Evolutionary conservation across 2,797 vertebrate species (phyloP), one percentile per base, ranked within the genome.

Genomic region (Esox masquinongy): DNA sequence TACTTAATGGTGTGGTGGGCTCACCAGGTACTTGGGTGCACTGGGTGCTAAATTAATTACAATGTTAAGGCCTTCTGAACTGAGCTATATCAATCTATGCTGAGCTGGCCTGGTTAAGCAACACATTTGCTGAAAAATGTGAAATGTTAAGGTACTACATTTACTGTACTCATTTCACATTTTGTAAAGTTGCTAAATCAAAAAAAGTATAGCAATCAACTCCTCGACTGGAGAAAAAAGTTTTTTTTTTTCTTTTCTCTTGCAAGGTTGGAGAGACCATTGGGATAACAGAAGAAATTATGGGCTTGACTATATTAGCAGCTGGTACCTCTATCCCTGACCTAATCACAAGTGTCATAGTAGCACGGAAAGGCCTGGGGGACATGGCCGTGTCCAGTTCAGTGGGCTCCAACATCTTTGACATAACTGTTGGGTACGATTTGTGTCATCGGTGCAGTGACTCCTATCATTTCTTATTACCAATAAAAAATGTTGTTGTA

Each of bases 1-100:
- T 99, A 99, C 82, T 91, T 99, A 87, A 99, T 99, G 98, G 98
- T 99, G 85, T 99, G 98, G 98, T 99, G 97, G 98, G 98, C 98
- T 76, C 98, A 99, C 89, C 98, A 99, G 97, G 97, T 99, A 95
- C 92, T 49, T 71, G 64, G 29, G 29, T 67, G 64, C 64, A 31
- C 14, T 63, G 63, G 7, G 15, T 26, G 63, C 63, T 17, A 31
- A 31, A 66, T 66, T 29, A 17, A 66, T 66, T 16, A 14, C 15
- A 63, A 22, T 22, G n/a, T 29, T 22, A 56, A 11, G 19, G 19
- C 6, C 19, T 56, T n/a, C 19, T 22, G 53, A 56, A n/a, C 53
- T 7, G 4, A n/a, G 51, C 51, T 8, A 56, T 17, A 56, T n/a
- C 17, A 56, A 56, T 19, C 53, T n/a, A 15, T 56, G n/a, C 53